Evolutionary conservation across 2,888 invertebrate genomes (phyloP).

Genomic region (Polymixis flavicincta): DNA sequence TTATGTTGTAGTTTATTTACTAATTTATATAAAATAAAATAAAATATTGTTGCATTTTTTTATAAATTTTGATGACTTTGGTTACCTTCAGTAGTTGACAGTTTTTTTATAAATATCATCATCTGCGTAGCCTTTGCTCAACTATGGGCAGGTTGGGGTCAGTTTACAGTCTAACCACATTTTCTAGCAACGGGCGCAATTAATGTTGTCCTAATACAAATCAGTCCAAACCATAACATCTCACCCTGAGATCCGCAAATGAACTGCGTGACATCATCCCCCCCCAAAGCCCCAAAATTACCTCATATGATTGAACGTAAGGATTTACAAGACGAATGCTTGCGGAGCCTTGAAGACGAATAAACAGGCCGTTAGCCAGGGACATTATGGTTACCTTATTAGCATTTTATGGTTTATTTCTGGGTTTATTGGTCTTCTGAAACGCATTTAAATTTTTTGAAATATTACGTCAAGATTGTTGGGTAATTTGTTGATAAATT

Average conservation of each 20-base stretch:
- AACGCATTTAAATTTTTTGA: constrained; percentile 17
- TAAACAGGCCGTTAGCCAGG: constrained; percentile 30
- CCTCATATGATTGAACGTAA: constrained; percentile 73
- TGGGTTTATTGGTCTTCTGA: constrained; percentile 5
- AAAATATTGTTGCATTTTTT: too few relatives aligned
- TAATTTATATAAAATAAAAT: too few relatives aligned
- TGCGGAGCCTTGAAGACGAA: constrained; percentile 61
- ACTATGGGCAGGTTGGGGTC: too few relatives aligned
- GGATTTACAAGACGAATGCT: constrained; percentile 72
- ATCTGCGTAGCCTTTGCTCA: too few relatives aligned
- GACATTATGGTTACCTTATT: constrained; percentile 44
- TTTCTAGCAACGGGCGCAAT: neutral
- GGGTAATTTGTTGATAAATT: constrained; percentile 8
- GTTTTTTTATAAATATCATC: neutral
- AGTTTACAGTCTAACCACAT: too few relatives aligned
- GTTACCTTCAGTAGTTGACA: neutral
- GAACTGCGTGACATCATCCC: constrained; percentile 55
- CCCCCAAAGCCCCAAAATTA: constrained; percentile 66
- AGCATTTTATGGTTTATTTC: constrained; percentile 39
- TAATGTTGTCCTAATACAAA: constrained; percentile 10
- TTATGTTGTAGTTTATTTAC: too few relatives aligned
- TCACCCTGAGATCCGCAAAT: constrained; percentile 39
- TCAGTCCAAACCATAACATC: constrained; percentile 23
- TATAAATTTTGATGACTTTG: too few relatives aligned
- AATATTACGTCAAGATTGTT: neutral